Conservation (phyloP, 2,797 vertebrate genomes). For the Clarias fuscus region DNA sequence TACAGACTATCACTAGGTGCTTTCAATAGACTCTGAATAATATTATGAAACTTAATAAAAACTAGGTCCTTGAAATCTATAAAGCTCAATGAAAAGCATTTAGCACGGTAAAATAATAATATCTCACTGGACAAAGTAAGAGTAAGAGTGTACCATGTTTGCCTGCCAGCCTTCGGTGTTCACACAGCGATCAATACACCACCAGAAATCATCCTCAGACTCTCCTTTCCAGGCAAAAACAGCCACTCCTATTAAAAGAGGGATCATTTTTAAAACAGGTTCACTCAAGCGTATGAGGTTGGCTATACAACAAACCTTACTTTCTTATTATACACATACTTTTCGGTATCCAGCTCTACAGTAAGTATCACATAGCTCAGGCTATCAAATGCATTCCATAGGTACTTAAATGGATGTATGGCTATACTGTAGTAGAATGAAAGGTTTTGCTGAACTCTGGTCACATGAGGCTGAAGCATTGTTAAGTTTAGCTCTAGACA, state of each 20-base stretch:
- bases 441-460: background rate
- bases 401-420: slow-evolving; percentile 10
- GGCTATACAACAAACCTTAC: background rate
- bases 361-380: background rate
- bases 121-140: background rate
- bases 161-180: slow-evolving; percentile 93
- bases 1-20: background rate
- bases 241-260: slow-evolving; percentile 79
- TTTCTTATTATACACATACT: slow-evolving; percentile 1
- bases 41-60: background rate
- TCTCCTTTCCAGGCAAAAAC: slow-evolving; percentile 99
- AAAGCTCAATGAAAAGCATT: background rate
- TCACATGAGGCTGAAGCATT: background rate
- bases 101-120: background rate
- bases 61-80: background rate
- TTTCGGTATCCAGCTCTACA: background rate
- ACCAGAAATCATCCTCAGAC: slow-evolving; percentile 99
- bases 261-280: slow-evolving; percentile 15
- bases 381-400: slow-evolving; percentile 6
- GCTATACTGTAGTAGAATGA: background rate
- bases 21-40: background rate
- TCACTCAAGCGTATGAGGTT: background rate
- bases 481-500: background rate
- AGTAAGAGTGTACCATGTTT: slow-evolving; percentile 85
- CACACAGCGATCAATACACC: slow-evolving; percentile 98